Base-by-base conservation (phyloP, 1,140 invertebrate genomes). In the Neelides sp. region DNA sequence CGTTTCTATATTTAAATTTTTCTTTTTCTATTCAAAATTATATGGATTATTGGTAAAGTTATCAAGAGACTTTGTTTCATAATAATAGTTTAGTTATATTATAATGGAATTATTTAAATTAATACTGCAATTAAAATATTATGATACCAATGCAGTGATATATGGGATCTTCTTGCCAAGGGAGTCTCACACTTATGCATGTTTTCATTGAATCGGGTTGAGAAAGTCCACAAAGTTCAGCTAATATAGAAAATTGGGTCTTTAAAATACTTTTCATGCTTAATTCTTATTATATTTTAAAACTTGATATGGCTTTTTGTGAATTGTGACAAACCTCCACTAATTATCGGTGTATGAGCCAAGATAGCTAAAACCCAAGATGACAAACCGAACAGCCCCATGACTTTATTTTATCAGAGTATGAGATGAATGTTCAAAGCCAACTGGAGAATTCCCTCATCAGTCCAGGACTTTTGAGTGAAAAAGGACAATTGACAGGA, bases 151-250 rank as follows among this genome's bases (percentile, higher is more conserved):
- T 54, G 23, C 58, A 59, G 34, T 56, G 56, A 48, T 59, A 59
- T 17, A 59, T 56, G 15, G 58, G 58, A 7, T 50, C 44, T 19
- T n/a, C 17, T 30, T 59, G 50, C 58, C 58, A 59, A 12, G 58
- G 58, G 4, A 59, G 40, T 20, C 51, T 20, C 27, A 59, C 7
- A 23, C 37, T 48, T 2, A 59, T 51, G 42, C 58, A 59, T 1
- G 54, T 45, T 51, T 54, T 59, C 12, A 28, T 37, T 15, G 47
- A 26, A 45, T 55, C 54, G 10, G 54, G 47, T 34, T 55, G 24
- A 4, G 27, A 20, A n/a, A 27, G 27, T n/a, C 58, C 58, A 19
- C 54, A 56, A 20, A 42, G 34, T 23, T 48, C 46, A 41, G 27
- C 42, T 52, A 43, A 4, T 40, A 35, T 37, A 37, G 2, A 17